phyloP scores from a whole-genome alignment of 1,140 invertebrate genomes.

The Cyrtorhinus lividipennis region DNA sequence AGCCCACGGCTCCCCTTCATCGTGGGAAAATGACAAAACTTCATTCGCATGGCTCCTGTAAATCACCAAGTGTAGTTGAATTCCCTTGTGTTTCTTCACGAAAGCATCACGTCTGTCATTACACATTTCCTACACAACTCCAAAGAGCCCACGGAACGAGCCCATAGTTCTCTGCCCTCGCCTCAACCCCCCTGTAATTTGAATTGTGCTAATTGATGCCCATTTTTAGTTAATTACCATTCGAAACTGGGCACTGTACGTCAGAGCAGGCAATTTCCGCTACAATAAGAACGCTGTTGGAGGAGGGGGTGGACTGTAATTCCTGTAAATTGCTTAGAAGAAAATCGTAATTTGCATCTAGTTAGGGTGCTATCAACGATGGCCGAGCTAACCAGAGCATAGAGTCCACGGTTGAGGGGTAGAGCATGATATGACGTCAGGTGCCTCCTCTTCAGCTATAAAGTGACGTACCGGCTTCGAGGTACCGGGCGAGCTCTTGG shows the following conservation, averaged over 20 bases:
- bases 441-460: background rate
- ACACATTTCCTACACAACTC: background rate
- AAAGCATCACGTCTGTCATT: background rate
- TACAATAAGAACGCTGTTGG: background rate
- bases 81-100: background rate
- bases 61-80: no score
- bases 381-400: slow-evolving; percentile 14
- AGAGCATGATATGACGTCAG: slow-evolving; percentile 17
- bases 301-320: background rate
- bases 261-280: slow-evolving; percentile 1
- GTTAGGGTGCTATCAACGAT: slow-evolving; percentile 2
- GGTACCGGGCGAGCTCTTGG: background rate
- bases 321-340: slow-evolving; percentile 7
- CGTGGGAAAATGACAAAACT: background rate
- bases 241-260: background rate
- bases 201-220: background rate
- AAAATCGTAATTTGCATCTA: slow-evolving; percentile 19
- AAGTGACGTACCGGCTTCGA: background rate
- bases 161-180: background rate
- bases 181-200: slow-evolving; percentile 3
- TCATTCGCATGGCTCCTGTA: background rate
- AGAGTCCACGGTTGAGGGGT: slow-evolving; percentile 14
- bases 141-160: background rate
- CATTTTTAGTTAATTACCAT: background rate
- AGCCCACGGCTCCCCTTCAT: no score